Base-by-base conservation (phyloP, 2,888 invertebrate genomes). In the Aplocera efformata region DNA sequence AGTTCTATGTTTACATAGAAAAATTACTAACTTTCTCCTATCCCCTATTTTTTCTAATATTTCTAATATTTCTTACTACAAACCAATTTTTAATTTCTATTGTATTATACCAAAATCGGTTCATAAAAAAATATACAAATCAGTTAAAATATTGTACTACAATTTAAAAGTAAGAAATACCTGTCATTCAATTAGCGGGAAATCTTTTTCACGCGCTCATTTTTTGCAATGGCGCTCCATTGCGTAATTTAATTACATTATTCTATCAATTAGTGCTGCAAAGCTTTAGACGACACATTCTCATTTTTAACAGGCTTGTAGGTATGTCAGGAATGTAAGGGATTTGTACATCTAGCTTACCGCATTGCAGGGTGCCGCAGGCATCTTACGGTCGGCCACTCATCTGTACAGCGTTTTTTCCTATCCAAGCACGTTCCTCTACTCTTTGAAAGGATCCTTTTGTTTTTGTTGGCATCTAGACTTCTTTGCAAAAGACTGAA, bases 331-430 rank as follows among this genome's bases (percentile, higher is more conserved):
- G 25, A 39, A 11, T 46, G 41, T 20, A 34, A 36, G 32, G 39
- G 32, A 33, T 35, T 29, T 44, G 24, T 24, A 17, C 3, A 17
- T 17, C 31, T 34, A 29, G 21, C 22, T 33, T 30, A 31, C 32
- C 28, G 42, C 39, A 43, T 32, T 42, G 45, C 45, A 25, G 66
- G 62, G 58, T 79, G 74, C 64, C 79, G 78, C 81, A 80, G 69
- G 80, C 79, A 80, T 61, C 56, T 53, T 51, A 31, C 48, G 42
- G 43, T 48, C 39, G 43, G 50, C 59, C 65, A 59, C 60, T 63
- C 58, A 43, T 50, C 54, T 47, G 45, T 53, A 54, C 56, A 46
- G 50, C 54, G 48, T 48, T 56, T 55, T 50, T 57, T n/a, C n/a
- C 39, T 47, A 49, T 37, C 36, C 50, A 42, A 48, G 45, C 56